A percentile compares a stretch with the other conserved stretches of the same genome.
Evolutionary conservation across 2,797 vertebrate genomes (phyloP).

Genomic region (Nasua narica): DNA sequence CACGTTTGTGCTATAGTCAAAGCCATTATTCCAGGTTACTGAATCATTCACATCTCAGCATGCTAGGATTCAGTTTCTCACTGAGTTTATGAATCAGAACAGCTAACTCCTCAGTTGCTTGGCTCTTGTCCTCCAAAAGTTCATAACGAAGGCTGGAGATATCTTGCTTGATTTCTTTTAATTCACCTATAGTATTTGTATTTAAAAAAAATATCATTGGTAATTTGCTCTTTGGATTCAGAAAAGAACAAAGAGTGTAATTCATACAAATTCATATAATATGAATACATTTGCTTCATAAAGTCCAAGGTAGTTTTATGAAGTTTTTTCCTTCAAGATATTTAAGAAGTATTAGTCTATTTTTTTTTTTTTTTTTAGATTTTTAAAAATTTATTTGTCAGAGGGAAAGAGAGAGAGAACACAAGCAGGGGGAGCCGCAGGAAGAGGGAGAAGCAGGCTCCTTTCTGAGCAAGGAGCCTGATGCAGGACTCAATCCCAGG

Average conservation of each 20-base stretch:
- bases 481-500: background rate
- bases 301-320: background rate
- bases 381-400: background rate
- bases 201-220: conserved; percentile 30
- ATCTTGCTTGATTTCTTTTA: conserved; percentile 94
- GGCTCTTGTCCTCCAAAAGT: conserved; percentile 92
- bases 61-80: conserved; percentile 87
- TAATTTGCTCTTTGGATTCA: conserved; percentile 15
- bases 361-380: background rate
- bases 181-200: conserved; percentile 84
- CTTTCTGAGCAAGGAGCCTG: background rate
- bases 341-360: background rate
- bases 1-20: conserved; percentile 83
- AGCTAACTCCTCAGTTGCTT: conserved; percentile 90
- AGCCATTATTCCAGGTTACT: conserved; percentile 47
- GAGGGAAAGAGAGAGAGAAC: background rate
- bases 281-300: background rate
- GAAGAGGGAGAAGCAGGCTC: background rate
- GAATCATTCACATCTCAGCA: conserved; percentile 84
- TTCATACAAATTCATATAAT: background rate
- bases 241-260: conserved; percentile 37
- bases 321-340: background rate
- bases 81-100: conserved; percentile 91
- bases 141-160: conserved; percentile 93
- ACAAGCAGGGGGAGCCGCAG: background rate